phyloP scores from a whole-genome alignment of 1,140 invertebrate species.

The Sminthurides bifidus region DNA sequence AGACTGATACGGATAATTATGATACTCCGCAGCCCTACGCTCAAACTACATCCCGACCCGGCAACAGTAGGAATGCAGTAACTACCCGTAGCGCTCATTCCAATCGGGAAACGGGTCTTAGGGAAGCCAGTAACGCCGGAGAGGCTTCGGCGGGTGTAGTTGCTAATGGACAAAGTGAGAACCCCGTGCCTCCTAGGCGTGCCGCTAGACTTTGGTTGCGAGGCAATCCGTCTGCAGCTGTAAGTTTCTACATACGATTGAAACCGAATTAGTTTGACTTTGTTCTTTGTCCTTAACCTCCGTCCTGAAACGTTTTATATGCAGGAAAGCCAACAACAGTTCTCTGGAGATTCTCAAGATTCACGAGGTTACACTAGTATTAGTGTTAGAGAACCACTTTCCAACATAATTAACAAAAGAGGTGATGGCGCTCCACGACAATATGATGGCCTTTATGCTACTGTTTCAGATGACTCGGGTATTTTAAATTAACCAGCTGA shows the following conservation, averaged over 20 bases:
- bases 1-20: constrained; percentile 30
- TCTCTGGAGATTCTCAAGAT: constrained; percentile 32
- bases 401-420: constrained; percentile 22
- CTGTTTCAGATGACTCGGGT: constrained; percentile 31
- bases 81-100: neutral
- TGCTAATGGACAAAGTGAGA: too few relatives aligned
- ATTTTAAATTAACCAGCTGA: neutral
- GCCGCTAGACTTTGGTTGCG: constrained; percentile 25
- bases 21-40: constrained; percentile 25
- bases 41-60: constrained; percentile 16
- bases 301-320: neutral
- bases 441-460: constrained; percentile 29
- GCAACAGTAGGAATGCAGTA: neutral
- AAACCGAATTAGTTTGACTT: neutral
- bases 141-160: too few relatives aligned
- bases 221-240: constrained; percentile 18
- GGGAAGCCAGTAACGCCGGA: neutral
- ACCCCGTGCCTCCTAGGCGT: constrained; percentile 23
- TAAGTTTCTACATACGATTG: constrained; percentile 2
- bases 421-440: constrained; percentile 17
- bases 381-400: constrained; percentile 28
- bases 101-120: neutral
- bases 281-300: neutral
- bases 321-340: constrained; percentile 22
- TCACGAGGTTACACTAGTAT: constrained; percentile 30